Percentiles rank a stretch among this genome's conserved stretches.
phyloP scores from a whole-genome alignment of 2,888 invertebrate genomes.

The Eilema depressum region DNA sequence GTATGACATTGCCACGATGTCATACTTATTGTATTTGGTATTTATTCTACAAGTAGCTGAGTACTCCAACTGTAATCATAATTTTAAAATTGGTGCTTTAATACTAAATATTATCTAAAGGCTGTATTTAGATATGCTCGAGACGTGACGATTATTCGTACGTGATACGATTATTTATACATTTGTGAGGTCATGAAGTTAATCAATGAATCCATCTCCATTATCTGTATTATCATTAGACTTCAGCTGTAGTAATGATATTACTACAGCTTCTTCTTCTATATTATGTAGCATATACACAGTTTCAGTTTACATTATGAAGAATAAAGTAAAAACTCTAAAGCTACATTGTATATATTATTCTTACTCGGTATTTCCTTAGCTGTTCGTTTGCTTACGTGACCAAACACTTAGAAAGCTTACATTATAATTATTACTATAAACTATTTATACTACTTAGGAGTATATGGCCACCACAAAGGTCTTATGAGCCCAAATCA shows the following conservation, averaged over 20 bases:
- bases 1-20: not conserved
- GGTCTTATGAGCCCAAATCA: no score
- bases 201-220: not conserved
- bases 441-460: no score
- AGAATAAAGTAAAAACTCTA: no score
- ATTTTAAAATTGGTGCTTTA: not conserved
- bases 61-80: not conserved
- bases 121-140: not conserved
- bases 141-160: not conserved
- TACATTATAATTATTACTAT: no score
- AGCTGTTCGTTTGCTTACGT: no score
- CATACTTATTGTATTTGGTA: not conserved
- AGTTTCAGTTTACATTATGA: no score
- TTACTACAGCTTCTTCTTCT: no score
- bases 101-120: not conserved
- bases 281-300: no score
- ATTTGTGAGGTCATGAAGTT: not conserved
- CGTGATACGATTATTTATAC: not conserved
- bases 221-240: constrained; percentile 1
- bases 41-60: not conserved
- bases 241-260: not conserved
- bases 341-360: no score
- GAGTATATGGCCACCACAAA: no score
- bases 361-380: no score
- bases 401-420: no score